Evolutionary conservation across 2,888 invertebrate species (phyloP), one percentile per base, ranked within the genome.

Genomic region (Mimas tiliae): DNA sequence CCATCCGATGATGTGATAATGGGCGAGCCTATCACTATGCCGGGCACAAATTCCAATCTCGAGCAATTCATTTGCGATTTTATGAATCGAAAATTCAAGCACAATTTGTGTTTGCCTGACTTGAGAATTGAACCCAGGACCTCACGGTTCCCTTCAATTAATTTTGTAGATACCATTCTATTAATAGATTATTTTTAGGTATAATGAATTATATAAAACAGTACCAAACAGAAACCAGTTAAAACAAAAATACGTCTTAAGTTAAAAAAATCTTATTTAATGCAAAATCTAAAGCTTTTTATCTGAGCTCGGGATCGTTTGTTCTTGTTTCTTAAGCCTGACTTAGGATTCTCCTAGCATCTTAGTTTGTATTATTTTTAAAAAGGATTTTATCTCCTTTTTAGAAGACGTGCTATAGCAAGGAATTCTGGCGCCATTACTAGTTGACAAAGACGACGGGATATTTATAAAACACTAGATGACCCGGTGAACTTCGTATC

Each of bases 241-340:
- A 48, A 16, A 48, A 47, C 14, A 19, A 50, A 50, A 50, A 50
- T 11, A 50, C 50, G 11, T 50, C 19, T 9, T 19, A 19, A 38
- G 42, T 21, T 58, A 42, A 38, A 42, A 55, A 38, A 58, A 12
- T 42, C 38, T 12, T 55, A 33, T 50, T 50, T 16, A 50, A 33
- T 52, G 38, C 38, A 58, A 38, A 58, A 38, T 19, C 38, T 34
- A 34, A 16, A 16, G 34, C 48, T 34, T 58, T 58, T 58, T 42
- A 58, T 58, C 58, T 19, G 19, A 11, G 58, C 58, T 42, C 50
- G 12, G 19, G 19, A 58, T 58, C 58, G 42, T 42, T 42, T 58
- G 42, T 58, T 58, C 58, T 58, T 42, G 42, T 58, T 58, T 58
- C 12, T 58, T 42, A 58, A 58, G 42, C 58, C 12, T 38, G 42